Evolutionary conservation across 2,797 vertebrate genomes (phyloP).

Genomic region (Diglossa cyanea): DNA sequence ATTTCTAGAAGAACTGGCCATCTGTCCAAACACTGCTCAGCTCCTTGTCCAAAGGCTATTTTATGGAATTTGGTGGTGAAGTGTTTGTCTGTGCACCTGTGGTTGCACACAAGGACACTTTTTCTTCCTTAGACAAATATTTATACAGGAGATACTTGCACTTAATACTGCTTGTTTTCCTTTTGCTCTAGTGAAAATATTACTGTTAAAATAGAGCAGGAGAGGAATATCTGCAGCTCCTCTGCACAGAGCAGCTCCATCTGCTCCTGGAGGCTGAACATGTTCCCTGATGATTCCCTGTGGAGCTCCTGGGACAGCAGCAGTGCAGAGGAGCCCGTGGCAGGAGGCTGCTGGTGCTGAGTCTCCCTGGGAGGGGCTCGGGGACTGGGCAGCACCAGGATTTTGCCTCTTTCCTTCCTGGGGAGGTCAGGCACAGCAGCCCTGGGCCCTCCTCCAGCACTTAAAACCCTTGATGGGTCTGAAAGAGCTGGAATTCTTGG

Average conservation of each 20-base stretch:
- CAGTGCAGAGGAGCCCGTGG: background rate
- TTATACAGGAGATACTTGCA: slow-evolving; percentile 2
- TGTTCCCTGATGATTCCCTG: background rate
- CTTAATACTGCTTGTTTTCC: slow-evolving; percentile 16
- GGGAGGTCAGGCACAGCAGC: background rate
- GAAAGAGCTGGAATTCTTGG: background rate
- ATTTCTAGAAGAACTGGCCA: background rate
- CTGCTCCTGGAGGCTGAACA: background rate
- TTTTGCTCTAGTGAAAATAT: background rate
- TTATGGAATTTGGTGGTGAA: background rate
- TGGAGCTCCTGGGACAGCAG: background rate
- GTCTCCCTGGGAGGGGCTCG: background rate
- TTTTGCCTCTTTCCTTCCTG: background rate
- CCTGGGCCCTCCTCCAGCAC: background rate
- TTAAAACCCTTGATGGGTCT: background rate
- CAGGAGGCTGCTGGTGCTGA: background rate
- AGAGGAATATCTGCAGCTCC: background rate
- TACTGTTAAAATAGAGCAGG: background rate
- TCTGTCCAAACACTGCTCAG: slow-evolving; percentile 68
- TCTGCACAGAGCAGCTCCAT: background rate
- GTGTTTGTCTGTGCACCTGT: slow-evolving; percentile 50
- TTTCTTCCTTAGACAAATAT: slow-evolving; percentile 47
- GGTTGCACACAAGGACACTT: background rate
- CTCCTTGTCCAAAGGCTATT: slow-evolving; percentile 61
- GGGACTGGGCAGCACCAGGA: background rate